Percentiles rank a stretch among this genome's conserved stretches.
These are phyloP conservation scores for Pygmarrhopalites habei DNA, from an alignment of 1,140 invertebrate species.

Conservation along the genomic window DNA sequence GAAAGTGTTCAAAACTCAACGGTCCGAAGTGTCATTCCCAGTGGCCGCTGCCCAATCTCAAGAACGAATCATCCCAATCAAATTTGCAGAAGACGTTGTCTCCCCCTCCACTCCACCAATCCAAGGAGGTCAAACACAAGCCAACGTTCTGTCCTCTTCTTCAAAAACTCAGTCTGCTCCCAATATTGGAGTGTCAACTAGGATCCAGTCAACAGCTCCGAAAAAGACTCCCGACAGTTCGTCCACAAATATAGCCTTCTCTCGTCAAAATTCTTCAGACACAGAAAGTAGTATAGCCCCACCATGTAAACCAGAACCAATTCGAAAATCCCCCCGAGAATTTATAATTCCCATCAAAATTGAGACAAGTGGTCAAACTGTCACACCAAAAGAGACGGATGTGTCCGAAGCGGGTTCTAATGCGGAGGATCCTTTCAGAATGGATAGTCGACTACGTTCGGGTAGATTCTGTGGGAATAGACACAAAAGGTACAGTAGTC, in stretches of 20 bases:
- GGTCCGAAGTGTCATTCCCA: slow-evolving; percentile 55
- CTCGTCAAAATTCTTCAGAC: slow-evolving; percentile 54
- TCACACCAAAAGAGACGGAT: slow-evolving; percentile 53
- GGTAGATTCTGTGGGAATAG: slow-evolving; percentile 36
- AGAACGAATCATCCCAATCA: slow-evolving; percentile 60
- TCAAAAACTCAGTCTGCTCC: slow-evolving; percentile 12
- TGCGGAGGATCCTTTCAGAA: slow-evolving; percentile 35
- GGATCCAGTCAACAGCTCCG: too few species aligned
- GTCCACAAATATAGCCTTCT: slow-evolving; percentile 15
- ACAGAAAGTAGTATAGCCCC: slow-evolving; percentile 46
- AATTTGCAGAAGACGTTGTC: slow-evolving; percentile 42
- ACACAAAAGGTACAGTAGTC: slow-evolving; percentile 30
- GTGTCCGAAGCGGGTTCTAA: slow-evolving; percentile 7
- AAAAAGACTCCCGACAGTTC: not conserved
- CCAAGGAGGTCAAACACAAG: too few species aligned
- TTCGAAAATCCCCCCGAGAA: slow-evolving; percentile 77
- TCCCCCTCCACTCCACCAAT: not conserved
- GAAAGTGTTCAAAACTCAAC: slow-evolving; percentile 42
- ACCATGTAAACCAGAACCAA: slow-evolving; percentile 53
- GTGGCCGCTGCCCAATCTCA: slow-evolving; percentile 47
- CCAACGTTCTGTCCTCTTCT: not conserved
- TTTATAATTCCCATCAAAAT: slow-evolving; percentile 86
- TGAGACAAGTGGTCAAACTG: slow-evolving; percentile 70
- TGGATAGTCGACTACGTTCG: slow-evolving; percentile 32
- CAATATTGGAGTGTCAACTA: slow-evolving; percentile 9